Evolutionary conservation across 92 coral and sea anemone species (phyloP).

Genomic region (Meandrina meandrites): DNA sequence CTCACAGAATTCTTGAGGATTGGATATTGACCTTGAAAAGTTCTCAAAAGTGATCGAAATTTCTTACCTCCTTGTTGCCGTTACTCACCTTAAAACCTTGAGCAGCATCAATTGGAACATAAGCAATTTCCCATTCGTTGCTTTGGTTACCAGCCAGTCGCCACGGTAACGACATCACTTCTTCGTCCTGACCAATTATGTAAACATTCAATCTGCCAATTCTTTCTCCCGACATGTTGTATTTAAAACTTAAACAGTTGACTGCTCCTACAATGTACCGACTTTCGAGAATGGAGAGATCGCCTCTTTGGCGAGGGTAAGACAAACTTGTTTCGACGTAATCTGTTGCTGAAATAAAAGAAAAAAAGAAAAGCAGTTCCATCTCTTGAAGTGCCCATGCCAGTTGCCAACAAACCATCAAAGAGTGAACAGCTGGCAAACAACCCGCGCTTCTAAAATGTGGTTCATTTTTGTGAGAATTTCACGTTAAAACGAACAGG

Average conservation of each 20-base stretch:
- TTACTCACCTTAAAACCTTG: slow-evolving; percentile 65
- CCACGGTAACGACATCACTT: slow-evolving; percentile 45
- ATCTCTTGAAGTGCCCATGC: too few species aligned
- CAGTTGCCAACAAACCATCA: too few species aligned
- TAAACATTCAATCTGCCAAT: slow-evolving; percentile 59
- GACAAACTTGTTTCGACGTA: slow-evolving; percentile 15
- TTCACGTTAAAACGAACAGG: too few species aligned
- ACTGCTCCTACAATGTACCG: slow-evolving; percentile 44
- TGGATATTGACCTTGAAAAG: too few species aligned
- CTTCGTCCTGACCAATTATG: slow-evolving; percentile 18
- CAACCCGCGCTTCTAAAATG: too few species aligned
- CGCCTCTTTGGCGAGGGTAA: slow-evolving; percentile 46
- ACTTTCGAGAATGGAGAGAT: slow-evolving; percentile 42
- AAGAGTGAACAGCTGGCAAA: too few species aligned
- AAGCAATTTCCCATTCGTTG: slow-evolving; percentile 45
- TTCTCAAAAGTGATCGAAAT: too few species aligned
- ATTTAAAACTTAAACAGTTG: slow-evolving; percentile 48
- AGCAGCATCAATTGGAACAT: slow-evolving; percentile 23
- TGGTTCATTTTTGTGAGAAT: too few species aligned
- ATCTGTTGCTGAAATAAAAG: slow-evolving; percentile 4
- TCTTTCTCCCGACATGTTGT: slow-evolving; percentile 57
- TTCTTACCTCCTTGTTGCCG: too few species aligned
- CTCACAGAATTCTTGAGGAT: too few species aligned
- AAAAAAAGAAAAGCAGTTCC: not conserved
- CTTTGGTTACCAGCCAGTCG: slow-evolving; percentile 63